A percentile compares a stretch with the other conserved stretches of the same genome.
Conservation (phyloP, 2,888 invertebrate species). For the Hirtodrosophila duncani region DNA sequence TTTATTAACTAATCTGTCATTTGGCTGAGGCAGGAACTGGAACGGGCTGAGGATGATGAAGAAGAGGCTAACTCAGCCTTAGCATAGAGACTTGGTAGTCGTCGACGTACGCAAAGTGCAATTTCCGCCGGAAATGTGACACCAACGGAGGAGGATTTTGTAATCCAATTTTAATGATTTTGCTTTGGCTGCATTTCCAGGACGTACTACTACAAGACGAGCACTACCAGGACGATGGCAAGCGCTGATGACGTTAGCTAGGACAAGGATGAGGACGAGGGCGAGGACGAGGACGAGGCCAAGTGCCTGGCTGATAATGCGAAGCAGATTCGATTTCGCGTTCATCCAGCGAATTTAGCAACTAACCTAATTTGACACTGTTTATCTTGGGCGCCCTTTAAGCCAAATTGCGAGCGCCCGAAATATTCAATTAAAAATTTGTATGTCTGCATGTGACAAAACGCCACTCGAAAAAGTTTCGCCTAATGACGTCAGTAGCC, state of each 20-base stretch:
- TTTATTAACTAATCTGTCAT: slow-evolving; percentile 74
- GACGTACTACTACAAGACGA: background rate
- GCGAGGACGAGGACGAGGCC: no score
- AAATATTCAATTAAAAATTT: slow-evolving; percentile 66
- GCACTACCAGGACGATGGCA: background rate
- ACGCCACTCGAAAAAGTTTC: slow-evolving; percentile 56
- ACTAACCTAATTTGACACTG: slow-evolving; percentile 60
- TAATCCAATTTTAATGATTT: slow-evolving; percentile 72
- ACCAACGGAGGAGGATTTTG: slow-evolving; percentile 66
- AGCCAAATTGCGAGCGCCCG: slow-evolving; percentile 34
- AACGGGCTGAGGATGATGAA: no score
- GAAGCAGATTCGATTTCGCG: slow-evolving; percentile 62
- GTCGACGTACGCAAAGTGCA: slow-evolving; percentile 59
- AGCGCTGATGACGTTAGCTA: no score
- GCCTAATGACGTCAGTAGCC: slow-evolving; percentile 63
- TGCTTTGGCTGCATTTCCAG: slow-evolving; percentile 49
- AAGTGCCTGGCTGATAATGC: slow-evolving; percentile 42
- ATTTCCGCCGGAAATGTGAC: slow-evolving; percentile 71
- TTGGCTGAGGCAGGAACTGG: no score
- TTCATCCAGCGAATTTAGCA: slow-evolving; percentile 41
- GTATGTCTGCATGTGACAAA: slow-evolving; percentile 60
- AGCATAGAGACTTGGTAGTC: no score
- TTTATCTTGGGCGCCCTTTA: slow-evolving; percentile 30
- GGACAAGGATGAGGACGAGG: no score
- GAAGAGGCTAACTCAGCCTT: no score